A percentile compares a stretch with the other conserved stretches of the same genome.
Conservation (phyloP, 2,888 invertebrate genomes). For the Biston stratarius region DNA sequence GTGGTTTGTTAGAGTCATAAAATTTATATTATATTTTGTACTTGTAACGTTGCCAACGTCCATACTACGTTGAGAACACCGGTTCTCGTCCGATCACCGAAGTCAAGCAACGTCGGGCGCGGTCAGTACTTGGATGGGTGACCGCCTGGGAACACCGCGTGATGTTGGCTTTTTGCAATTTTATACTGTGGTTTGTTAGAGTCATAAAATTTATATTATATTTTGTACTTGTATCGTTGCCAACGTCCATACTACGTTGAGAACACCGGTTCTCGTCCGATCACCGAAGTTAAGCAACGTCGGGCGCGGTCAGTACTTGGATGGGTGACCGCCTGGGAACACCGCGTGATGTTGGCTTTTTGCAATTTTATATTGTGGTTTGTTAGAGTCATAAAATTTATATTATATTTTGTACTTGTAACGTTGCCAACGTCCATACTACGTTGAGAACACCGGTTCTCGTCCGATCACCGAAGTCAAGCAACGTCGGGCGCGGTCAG, state of each 20-base stretch:
- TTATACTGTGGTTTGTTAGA: too few species aligned
- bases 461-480: constrained; percentile 82
- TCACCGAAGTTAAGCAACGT: constrained; percentile 81
- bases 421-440: constrained; percentile 46
- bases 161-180: constrained; percentile 3
- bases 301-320: constrained; percentile 76
- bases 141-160: constrained; percentile 59
- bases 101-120: constrained; percentile 80
- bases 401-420: too few species aligned
- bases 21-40: too few species aligned
- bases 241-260: constrained; percentile 49
- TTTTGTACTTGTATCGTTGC: too few species aligned
- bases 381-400: too few species aligned
- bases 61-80: constrained; percentile 49
- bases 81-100: constrained; percentile 82
- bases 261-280: constrained; percentile 74
- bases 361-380: too few species aligned
- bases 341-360: constrained; percentile 43
- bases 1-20: too few species aligned
- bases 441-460: constrained; percentile 63
- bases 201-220: too few species aligned
- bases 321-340: constrained; percentile 53
- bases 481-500: constrained; percentile 79
- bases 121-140: constrained; percentile 64
- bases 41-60: constrained; percentile 44